Conservation (phyloP, 1,140 invertebrate genomes). For the Odontomachus brunneus region DNA sequence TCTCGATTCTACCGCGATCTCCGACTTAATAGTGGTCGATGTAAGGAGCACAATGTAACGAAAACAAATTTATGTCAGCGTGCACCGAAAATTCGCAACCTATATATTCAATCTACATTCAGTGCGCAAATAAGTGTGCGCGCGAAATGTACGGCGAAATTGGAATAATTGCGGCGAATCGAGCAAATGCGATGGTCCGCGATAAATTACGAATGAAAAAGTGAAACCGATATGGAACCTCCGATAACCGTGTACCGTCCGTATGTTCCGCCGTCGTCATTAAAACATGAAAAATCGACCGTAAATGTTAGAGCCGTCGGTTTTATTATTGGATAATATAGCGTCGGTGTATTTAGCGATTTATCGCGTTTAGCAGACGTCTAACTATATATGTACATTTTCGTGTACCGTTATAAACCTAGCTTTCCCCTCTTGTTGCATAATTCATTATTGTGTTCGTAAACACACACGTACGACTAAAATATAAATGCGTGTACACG, state of each 20-base stretch:
- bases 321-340: neutral
- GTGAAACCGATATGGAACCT: neutral
- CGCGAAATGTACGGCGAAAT: neutral
- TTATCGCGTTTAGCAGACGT: slow-evolving; percentile 10
- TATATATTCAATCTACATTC: neutral
- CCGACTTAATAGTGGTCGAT: too few species aligned
- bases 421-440: neutral
- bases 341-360: neutral
- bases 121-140: neutral
- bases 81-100: neutral
- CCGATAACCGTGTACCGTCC: neutral
- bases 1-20: too few species aligned
- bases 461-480: neutral
- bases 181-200: neutral
- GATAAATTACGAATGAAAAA: slow-evolving; percentile 18
- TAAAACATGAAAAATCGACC: neutral
- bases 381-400: neutral
- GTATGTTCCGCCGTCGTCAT: neutral
- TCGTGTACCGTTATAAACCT: neutral
- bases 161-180: neutral
- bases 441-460: neutral
- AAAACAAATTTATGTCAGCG: neutral
- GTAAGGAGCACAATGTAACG: too few species aligned
- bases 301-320: neutral
- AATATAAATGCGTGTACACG: too few species aligned